These are phyloP conservation scores for Pteropus rufus DNA, from an alignment of 2,797 vertebrate genomes.

Conservation along the genomic window DNA sequence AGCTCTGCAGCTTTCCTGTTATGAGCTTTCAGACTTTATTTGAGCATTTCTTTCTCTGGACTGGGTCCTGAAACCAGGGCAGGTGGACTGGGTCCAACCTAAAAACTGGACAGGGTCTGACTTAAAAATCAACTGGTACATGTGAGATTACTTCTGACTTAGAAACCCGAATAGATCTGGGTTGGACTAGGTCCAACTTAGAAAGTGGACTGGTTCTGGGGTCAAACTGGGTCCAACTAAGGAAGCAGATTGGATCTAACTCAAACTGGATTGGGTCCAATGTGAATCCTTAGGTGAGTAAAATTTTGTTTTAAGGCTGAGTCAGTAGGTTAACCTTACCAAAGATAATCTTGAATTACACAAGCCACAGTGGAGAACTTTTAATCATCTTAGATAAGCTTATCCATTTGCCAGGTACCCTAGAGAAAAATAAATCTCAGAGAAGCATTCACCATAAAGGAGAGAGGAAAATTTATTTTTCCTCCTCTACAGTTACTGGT, in stretches of 20 bases:
- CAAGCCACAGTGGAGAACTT: not conserved
- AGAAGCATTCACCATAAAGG: not conserved
- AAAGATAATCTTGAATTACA: not conserved
- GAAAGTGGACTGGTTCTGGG: not conserved
- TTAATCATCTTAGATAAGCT: not conserved
- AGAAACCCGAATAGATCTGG: fast-evolving
- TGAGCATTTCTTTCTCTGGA: not conserved
- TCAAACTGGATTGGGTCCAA: not conserved
- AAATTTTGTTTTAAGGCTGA: not conserved
- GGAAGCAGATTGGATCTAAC: not conserved
- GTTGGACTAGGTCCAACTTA: not conserved
- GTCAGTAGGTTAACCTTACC: not conserved
- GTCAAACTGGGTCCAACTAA: not conserved
- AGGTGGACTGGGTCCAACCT: no score
- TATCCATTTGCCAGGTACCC: not conserved
- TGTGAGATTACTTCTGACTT: not conserved
- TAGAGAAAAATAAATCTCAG: not conserved
- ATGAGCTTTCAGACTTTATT: not conserved
- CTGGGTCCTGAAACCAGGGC: not conserved
- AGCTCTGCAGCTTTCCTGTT: fast-evolving
- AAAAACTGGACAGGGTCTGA: not conserved
- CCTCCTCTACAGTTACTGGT: not conserved
- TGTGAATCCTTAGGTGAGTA: not conserved
- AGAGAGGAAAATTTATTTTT: not conserved
- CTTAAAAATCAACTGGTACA: no score